Evolutionary conservation across 2,113 vertebrate species (phyloP).

Genomic region (Choloepus hoffmanni): DNA sequence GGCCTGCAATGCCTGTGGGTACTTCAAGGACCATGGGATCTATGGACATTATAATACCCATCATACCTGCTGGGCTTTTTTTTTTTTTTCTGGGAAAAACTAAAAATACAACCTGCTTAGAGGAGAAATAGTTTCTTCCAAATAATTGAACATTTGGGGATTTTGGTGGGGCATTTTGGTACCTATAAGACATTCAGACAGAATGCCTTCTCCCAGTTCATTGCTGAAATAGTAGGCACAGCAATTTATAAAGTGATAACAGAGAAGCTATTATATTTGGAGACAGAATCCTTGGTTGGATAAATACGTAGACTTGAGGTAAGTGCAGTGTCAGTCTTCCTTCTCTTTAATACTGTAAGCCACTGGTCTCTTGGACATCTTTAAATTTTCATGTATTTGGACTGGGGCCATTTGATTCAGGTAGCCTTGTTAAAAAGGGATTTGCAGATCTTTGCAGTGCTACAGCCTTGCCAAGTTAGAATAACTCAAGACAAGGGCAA

Average conservation of each 20-base stretch:
- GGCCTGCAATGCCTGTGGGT: constrained; percentile 39
- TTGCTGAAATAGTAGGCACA: constrained; percentile 68
- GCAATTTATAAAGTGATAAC: constrained; percentile 78
- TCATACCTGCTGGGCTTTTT: constrained; percentile 23
- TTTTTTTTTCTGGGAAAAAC: constrained; percentile 36
- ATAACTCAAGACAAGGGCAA: constrained; percentile 90
- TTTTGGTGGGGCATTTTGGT: constrained; percentile 54
- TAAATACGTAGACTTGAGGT: constrained; percentile 68
- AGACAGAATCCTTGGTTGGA: constrained; percentile 66
- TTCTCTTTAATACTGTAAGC: constrained; percentile 68
- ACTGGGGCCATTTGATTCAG: constrained; percentile 85
- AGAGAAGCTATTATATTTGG: constrained; percentile 54
- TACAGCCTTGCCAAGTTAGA: constrained; percentile 88
- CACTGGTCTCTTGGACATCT: constrained; percentile 84
- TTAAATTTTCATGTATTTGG: constrained; percentile 87
- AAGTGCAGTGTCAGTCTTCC: constrained; percentile 65
- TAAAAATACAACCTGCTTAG: constrained; percentile 63
- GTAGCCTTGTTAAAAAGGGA: constrained; percentile 90
- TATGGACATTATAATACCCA: constrained; percentile 55
- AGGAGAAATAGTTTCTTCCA: constrained; percentile 59
- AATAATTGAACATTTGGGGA: constrained; percentile 63
- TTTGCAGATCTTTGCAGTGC: constrained; percentile 88
- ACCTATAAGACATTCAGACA: constrained; percentile 39
- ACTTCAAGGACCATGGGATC: constrained; percentile 61
- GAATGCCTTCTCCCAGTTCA: constrained; percentile 68